Base-by-base conservation (phyloP, 2,113 vertebrate species). In the Ophthalmolycus amberensis region DNA sequence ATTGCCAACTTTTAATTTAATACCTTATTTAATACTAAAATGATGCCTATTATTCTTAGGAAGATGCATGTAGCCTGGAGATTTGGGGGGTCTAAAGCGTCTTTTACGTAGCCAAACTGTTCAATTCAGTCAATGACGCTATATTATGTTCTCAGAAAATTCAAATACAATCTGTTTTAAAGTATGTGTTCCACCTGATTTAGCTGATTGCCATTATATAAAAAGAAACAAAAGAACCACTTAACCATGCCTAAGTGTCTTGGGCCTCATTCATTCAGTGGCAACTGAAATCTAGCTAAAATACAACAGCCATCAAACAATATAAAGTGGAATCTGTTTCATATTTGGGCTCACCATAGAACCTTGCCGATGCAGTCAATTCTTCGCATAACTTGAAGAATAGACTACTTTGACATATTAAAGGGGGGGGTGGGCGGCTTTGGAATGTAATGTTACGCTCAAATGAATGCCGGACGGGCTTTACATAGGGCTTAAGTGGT, bases 401-500 rank as follows among this genome's bases (percentile, higher is more conserved):
- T 25, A 22, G 14, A 78, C 77, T 25, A 90, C 42, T 71, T 58
- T 3, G 5, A 2, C 34, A 1, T 9, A 38, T 29, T 25, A 0
- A 14, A 25, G 67, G 54, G 62, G 54, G 62, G 73, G 52, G 52
- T 12, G 0, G 2, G 0, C 5, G 9, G 1, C 50, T 11, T 9
- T 2, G 11, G 1, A 1, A 22, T 37, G 1, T 48, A 4, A 46
- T 56, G 60, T 38, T 58, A 46, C 8, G 1, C 0, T 62, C 14
- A 29, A 2, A 70, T 60, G 1, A 14, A 58, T 22, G 16, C 1
- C 5, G 25, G 0, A n/a, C 8, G 1, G 0, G 11, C 0, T 27
- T 34, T 3, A 1, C 0, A 79, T 62, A 0, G 6, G 14, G 0
- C 5, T 12, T 1, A 22, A 25, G 0, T 50, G 15, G 52, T 10